A percentile compares a stretch with the other conserved stretches of the same genome.
Evolutionary conservation across 2,113 vertebrate species (phyloP).

Genomic region (Cariama cristata): DNA sequence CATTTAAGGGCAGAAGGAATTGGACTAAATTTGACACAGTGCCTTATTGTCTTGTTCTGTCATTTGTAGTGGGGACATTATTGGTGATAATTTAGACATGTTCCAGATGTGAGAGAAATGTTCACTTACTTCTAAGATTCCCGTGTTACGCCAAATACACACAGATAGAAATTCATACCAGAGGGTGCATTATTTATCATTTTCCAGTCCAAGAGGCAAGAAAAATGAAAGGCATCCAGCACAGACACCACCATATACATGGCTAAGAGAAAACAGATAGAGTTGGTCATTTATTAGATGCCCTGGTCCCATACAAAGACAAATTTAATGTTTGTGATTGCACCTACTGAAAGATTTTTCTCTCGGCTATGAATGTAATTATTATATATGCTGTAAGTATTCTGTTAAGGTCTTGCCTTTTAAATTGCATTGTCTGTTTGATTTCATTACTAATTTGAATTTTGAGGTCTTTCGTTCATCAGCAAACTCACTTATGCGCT

Average conservation of each 20-base stretch:
- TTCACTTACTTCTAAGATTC: slow-evolving; percentile 39
- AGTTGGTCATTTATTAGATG: background rate
- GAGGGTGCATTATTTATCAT: background rate
- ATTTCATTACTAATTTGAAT: background rate
- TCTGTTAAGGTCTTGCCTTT: background rate
- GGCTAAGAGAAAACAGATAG: background rate
- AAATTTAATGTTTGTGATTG: background rate
- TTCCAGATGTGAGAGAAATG: slow-evolving; percentile 41
- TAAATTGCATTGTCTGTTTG: background rate
- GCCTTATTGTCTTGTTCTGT: background rate
- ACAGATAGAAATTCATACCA: background rate
- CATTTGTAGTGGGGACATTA: background rate
- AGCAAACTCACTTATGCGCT: background rate
- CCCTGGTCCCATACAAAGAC: background rate
- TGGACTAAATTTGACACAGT: background rate
- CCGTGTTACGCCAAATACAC: background rate
- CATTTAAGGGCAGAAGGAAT: background rate
- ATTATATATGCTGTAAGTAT: background rate
- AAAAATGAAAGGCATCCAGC: slow-evolving; percentile 15
- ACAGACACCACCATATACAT: background rate
- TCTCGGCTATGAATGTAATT: background rate
- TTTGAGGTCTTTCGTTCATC: background rate
- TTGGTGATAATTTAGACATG: slow-evolving; percentile 26
- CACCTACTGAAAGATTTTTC: background rate
- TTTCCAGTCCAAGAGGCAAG: background rate